Conservation (phyloP, 2,888 invertebrate species). For the Frankliniella fusca region DNA sequence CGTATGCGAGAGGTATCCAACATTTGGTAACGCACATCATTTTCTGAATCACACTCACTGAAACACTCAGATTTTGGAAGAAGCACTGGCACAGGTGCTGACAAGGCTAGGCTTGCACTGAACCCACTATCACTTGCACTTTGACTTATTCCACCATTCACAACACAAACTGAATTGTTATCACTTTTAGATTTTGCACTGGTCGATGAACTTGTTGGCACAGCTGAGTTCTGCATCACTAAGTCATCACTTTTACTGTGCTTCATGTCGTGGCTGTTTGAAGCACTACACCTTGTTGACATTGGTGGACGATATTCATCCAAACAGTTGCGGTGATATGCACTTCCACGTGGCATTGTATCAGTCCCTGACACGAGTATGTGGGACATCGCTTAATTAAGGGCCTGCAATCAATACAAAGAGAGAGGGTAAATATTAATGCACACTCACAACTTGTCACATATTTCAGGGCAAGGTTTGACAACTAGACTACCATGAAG, state of each 20-base stretch:
- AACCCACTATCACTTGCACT: slow-evolving; percentile 3
- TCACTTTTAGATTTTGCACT: slow-evolving; percentile 26
- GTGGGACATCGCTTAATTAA: not conserved
- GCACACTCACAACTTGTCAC: too few relatives aligned
- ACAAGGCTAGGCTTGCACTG: slow-evolving; percentile 15
- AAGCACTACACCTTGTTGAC: not conserved
- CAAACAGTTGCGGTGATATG: slow-evolving; percentile 7
- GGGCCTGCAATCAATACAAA: not conserved
- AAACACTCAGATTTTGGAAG: slow-evolving; percentile 25
- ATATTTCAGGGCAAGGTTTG: too few relatives aligned
- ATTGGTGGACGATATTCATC: not conserved
- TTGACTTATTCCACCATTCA: not conserved
- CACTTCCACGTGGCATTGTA: slow-evolving; percentile 15
- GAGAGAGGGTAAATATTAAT: too few relatives aligned
- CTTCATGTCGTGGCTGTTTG: slow-evolving; percentile 46
- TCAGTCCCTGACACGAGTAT: not conserved
- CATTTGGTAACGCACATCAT: slow-evolving; percentile 32
- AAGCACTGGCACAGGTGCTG: slow-evolving; percentile 13
- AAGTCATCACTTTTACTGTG: slow-evolving; percentile 54
- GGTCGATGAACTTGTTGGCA: slow-evolving; percentile 39
- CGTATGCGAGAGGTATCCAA: not conserved
- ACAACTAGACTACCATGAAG: too few relatives aligned
- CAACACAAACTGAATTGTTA: not conserved
- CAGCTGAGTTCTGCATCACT: slow-evolving; percentile 50
- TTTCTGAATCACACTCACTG: slow-evolving; percentile 32